Conservation (phyloP, 2,797 vertebrate genomes). For the Adrianichthys oophorus region DNA sequence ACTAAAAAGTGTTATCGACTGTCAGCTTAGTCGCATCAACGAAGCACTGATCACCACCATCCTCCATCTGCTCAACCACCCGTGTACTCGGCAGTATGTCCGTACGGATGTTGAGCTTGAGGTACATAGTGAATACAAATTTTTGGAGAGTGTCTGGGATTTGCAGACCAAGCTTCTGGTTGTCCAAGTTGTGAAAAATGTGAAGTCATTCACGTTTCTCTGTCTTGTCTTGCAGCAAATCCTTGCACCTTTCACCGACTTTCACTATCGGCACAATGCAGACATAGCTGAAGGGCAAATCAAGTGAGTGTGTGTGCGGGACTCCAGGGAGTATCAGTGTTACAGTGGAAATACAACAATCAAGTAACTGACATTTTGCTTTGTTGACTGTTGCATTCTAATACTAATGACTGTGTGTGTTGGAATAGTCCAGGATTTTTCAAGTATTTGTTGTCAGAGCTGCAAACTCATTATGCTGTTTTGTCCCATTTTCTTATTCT, state of each 20-base stretch:
- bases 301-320: constrained; percentile 85
- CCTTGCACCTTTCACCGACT: constrained; percentile 98
- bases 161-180: background rate
- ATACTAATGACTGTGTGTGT: constrained; percentile 32
- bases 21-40: constrained; percentile 97
- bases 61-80: constrained; percentile 98
- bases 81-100: constrained; percentile 94
- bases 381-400: constrained; percentile 43
- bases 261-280: constrained; percentile 99
- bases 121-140: constrained; percentile 70
- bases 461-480: constrained; percentile 4
- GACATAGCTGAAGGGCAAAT: constrained; percentile 95
- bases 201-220: constrained; percentile 5
- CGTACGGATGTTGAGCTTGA: constrained; percentile 94
- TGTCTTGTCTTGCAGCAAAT: constrained; percentile 86
- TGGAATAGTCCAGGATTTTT: constrained; percentile 29
- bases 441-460: constrained; percentile 32
- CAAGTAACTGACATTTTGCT: constrained; percentile 42
- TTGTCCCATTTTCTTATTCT: constrained; percentile 9
- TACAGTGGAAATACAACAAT: constrained; percentile 32
- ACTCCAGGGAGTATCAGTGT: constrained; percentile 16
- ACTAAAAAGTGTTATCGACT: constrained; percentile 97
- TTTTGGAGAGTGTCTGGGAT: constrained; percentile 21
- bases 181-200: background rate
- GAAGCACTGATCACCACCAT: constrained; percentile 98